Percentiles rank a stretch among this genome's conserved stretches.
Evolutionary conservation across 1,140 invertebrate genomes (phyloP).

Genomic region (Trichonephila clavipes): DNA sequence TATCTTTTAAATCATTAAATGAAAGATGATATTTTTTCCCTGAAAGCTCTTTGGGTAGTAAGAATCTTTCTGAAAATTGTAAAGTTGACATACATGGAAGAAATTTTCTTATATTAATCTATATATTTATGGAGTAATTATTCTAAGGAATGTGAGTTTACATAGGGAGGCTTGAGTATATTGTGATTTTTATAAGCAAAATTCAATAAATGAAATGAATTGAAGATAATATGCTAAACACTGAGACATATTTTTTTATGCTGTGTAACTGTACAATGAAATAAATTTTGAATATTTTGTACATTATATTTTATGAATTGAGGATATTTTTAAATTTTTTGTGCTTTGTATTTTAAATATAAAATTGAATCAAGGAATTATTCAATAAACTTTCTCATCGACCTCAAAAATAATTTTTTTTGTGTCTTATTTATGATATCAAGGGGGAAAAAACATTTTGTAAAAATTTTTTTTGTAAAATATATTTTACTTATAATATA

Average conservation of each 20-base stretch:
- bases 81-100: slow-evolving; percentile 42
- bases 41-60: slow-evolving; percentile 73
- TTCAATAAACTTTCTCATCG: no score
- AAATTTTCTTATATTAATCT: neutral
- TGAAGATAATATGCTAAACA: neutral
- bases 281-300: neutral
- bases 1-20: slow-evolving; percentile 6
- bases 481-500: no score
- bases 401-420: no score
- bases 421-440: no score
- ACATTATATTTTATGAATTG: neutral
- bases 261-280: neutral
- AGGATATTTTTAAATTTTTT: neutral
- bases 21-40: slow-evolving; percentile 21
- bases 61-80: slow-evolving; percentile 48
- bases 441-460: no score
- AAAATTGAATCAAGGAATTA: no score
- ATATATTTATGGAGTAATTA: slow-evolving; percentile 5
- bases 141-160: neutral
- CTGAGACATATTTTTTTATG: neutral
- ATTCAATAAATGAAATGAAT: neutral
- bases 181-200: neutral
- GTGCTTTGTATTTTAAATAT: no score
- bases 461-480: no score
- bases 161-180: neutral